Percentiles rank a stretch among this genome's conserved stretches.
Conservation (phyloP, 1,140 invertebrate species). For the Drosophila ironensis region DNA sequence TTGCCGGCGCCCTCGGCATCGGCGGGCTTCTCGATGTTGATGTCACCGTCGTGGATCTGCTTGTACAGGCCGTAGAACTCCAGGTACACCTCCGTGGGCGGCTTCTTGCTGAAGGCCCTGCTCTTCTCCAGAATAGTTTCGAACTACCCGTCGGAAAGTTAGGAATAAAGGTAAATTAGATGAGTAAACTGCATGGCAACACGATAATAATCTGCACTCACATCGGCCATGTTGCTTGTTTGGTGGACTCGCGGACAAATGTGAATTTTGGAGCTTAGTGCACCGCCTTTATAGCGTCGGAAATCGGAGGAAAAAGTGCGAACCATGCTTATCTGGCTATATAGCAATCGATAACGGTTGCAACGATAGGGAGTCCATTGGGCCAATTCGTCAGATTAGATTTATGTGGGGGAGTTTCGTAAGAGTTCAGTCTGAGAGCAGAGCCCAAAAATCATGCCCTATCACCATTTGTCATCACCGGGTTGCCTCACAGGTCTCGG, state of each 20-base stretch:
- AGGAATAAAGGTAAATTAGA: not conserved
- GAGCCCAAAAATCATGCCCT: constrained; percentile 1
- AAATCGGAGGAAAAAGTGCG: constrained; percentile 10
- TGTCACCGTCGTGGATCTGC: constrained; percentile 91
- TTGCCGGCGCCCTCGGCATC: constrained; percentile 98
- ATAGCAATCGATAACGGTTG: constrained; percentile 21
- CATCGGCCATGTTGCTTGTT: constrained; percentile 55
- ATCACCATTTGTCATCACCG: constrained; percentile 26
- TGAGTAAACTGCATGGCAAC: not conserved
- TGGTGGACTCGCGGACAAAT: constrained; percentile 22
- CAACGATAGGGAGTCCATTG: constrained; percentile 32
- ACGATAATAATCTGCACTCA: constrained; percentile 33
- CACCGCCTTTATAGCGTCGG: constrained; percentile 27
- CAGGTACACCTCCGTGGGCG: constrained; percentile 91
- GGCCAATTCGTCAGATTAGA: constrained; percentile 26
- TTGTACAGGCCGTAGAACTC: constrained; percentile 95
- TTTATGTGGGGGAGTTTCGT: constrained; percentile 34
- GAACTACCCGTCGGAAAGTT: no score
- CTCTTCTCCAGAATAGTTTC: constrained; percentile 89
- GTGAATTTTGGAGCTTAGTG: not conserved
- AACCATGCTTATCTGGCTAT: constrained; percentile 16
- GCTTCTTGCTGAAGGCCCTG: constrained; percentile 90
- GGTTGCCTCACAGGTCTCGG: constrained; percentile 8
- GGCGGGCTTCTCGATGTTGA: constrained; percentile 85
- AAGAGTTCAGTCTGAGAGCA: constrained; percentile 20